Evolutionary conservation across 2,888 invertebrate species (phyloP).

Genomic region (Xestia ashworthii): DNA sequence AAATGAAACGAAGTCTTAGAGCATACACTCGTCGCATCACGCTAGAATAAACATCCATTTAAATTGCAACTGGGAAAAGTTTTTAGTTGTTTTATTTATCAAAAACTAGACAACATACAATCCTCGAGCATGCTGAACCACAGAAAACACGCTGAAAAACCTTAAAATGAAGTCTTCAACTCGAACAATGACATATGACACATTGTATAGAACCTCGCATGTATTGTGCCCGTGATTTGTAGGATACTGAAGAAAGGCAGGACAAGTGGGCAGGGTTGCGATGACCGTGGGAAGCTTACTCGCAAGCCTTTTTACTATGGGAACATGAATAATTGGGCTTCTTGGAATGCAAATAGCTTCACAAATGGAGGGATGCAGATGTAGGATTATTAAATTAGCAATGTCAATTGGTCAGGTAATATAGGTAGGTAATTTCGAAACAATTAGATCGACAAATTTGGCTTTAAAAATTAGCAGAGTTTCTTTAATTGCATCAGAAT

Average conservation of each 20-base stretch:
- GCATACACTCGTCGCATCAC: background rate
- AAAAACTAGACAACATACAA: background rate
- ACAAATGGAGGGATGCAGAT: background rate
- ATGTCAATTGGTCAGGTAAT: background rate
- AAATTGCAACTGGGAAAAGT: background rate
- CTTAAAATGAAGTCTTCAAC: conserved; percentile 49
- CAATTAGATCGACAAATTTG: background rate
- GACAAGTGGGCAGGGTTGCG: conserved; percentile 54
- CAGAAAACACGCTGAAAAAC: conserved; percentile 21
- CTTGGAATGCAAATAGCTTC: conserved; percentile 25
- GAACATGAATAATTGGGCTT: conserved; percentile 63
- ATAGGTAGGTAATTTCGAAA: background rate
- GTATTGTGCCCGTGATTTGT: conserved; percentile 50
- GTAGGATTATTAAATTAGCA: background rate
- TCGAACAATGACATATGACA: conserved; percentile 46
- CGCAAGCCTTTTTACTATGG: conserved; percentile 74
- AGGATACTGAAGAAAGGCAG: conserved; percentile 61
- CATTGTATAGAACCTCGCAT: conserved; percentile 29
- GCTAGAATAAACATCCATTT: background rate
- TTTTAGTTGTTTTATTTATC: background rate
- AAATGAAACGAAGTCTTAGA: background rate
- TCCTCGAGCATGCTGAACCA: background rate
- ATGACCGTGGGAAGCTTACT: conserved; percentile 73
- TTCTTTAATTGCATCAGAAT: background rate
- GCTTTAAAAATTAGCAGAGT: background rate